Conservation (phyloP, 2,888 invertebrate genomes). For the Parnassius mnemosyne region DNA sequence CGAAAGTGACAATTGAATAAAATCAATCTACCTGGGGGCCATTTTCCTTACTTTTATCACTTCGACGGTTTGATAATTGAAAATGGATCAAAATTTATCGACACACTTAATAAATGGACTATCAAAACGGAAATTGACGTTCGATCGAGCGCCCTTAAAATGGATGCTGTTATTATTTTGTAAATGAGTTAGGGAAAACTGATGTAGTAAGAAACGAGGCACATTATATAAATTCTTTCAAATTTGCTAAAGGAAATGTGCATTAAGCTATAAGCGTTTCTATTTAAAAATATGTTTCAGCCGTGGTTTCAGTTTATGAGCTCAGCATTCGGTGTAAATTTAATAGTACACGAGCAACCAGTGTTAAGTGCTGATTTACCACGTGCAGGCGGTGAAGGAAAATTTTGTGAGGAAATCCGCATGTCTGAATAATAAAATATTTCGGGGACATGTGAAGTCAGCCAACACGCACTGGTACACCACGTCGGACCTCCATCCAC, state of each 20-base stretch:
- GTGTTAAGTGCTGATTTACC: too few species aligned
- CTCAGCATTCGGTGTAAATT: too few species aligned
- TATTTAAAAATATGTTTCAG: too few species aligned
- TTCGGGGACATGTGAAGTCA: too few species aligned
- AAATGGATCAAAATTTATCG: slow-evolving; percentile 34
- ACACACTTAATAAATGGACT: slow-evolving; percentile 32
- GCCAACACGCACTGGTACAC: too few species aligned
- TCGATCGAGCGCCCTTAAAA: slow-evolving; percentile 20
- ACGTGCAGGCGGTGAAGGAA: too few species aligned
- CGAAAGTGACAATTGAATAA: slow-evolving; percentile 31
- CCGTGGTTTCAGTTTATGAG: too few species aligned
- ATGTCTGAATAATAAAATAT: too few species aligned
- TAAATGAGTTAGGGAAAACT: slow-evolving; percentile 22
- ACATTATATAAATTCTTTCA: not conserved
- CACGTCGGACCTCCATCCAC: too few species aligned
- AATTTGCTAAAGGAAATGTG: slow-evolving; percentile 7
- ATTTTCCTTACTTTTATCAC: slow-evolving; percentile 32
- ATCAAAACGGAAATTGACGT: slow-evolving; percentile 30
- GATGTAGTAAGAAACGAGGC: slow-evolving; percentile 7
- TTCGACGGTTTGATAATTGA: slow-evolving; percentile 30
- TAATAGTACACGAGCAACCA: too few species aligned
- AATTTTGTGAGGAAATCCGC: too few species aligned
- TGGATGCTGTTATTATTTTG: slow-evolving; percentile 27
- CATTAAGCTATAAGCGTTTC: too few species aligned
- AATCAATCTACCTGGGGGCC: slow-evolving; percentile 31